A percentile compares a stretch with the other conserved stretches of the same genome.
These are phyloP conservation scores for Pterophyllum scalare DNA, from an alignment of 2,113 vertebrate genomes.

Conservation along the genomic window DNA sequence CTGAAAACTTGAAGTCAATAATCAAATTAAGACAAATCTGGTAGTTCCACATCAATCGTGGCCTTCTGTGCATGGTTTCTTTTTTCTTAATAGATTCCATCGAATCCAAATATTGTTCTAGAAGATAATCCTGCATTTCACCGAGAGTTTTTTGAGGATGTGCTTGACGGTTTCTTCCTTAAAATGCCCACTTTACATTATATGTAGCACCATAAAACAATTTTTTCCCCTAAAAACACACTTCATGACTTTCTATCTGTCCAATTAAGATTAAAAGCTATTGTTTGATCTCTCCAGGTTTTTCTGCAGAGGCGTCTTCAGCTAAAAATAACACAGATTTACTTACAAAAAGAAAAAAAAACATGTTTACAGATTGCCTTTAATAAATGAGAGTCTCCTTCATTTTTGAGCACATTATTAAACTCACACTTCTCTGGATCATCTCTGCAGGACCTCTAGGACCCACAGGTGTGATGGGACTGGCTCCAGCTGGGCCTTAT, in stretches of 20 bases:
- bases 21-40: no score
- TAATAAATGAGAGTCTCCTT: slow-evolving; percentile 35
- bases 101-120: no score
- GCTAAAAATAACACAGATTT: neutral
- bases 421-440: slow-evolving; percentile 44
- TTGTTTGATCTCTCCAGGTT: neutral
- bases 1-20: no score
- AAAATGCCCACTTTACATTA: no score
- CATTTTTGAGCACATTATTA: slow-evolving; percentile 40
- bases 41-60: no score
- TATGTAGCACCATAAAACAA: no score
- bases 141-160: no score
- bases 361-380: slow-evolving; percentile 12
- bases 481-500: slow-evolving; percentile 66
- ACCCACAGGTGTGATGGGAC: slow-evolving; percentile 63
- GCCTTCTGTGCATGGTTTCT: no score
- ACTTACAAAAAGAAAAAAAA: slow-evolving; percentile 11
- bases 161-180: no score
- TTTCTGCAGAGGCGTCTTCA: neutral
- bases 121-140: no score
- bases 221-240: no score
- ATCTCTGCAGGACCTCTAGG: slow-evolving; percentile 48
- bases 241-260: neutral
- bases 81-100: no score
- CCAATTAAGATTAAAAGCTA: neutral